Percentiles rank a stretch among this genome's conserved stretches.
Evolutionary conservation across 2,113 vertebrate genomes (phyloP).

Genomic region (Misgurnus mizolepis): DNA sequence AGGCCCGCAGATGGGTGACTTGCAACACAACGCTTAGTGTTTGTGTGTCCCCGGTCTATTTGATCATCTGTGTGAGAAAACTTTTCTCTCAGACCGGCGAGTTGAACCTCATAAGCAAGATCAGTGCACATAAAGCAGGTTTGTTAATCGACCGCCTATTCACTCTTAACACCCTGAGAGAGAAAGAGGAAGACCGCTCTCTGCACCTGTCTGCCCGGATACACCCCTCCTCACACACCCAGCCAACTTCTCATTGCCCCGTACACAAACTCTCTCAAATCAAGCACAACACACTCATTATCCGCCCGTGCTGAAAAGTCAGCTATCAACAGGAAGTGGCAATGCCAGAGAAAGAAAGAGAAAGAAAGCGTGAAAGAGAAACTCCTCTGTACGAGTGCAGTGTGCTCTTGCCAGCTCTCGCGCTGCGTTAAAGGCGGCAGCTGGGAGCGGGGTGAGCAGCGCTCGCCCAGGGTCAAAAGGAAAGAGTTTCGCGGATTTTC

Average conservation of each 20-base stretch:
- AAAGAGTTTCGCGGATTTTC: conserved; percentile 46
- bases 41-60: conserved; percentile 41
- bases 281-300: conserved; percentile 57
- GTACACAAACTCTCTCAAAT: conserved; percentile 54
- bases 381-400: conserved; percentile 69
- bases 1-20: conserved; percentile 30
- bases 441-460: conserved; percentile 63
- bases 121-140: conserved; percentile 66
- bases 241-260: conserved; percentile 68
- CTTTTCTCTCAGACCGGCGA: conserved; percentile 38
- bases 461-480: conserved; percentile 47
- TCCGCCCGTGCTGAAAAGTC: conserved; percentile 67
- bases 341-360: conserved; percentile 67
- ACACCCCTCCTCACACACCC: conserved; percentile 53
- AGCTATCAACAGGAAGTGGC: conserved; percentile 77
- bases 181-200: conserved; percentile 45
- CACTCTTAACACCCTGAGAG: conserved; percentile 39
- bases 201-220: conserved; percentile 77
- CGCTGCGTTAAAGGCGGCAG: conserved; percentile 70
- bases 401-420: conserved; percentile 72
- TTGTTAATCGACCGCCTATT: conserved; percentile 62
- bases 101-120: conserved; percentile 40
- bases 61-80: conserved; percentile 48
- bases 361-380: conserved; percentile 52
- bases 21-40: conserved; percentile 52